These are phyloP conservation scores for Oppia nitens DNA, from an alignment of 1,140 invertebrate species.

Conservation along the genomic window DNA sequence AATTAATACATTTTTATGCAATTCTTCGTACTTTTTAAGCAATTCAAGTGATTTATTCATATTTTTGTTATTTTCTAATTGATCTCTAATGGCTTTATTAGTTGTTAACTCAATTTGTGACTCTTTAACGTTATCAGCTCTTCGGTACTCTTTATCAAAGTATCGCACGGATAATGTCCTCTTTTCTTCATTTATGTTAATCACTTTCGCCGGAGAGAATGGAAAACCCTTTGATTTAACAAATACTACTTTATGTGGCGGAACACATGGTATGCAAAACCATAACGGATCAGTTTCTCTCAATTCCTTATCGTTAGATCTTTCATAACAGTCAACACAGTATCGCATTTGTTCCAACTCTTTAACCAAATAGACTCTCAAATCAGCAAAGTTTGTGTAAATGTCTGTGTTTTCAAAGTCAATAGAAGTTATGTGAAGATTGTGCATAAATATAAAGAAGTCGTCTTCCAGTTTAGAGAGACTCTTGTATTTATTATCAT, in stretches of 20 bases:
- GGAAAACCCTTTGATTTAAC: constrained; percentile 65
- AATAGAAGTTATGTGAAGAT: constrained; percentile 42
- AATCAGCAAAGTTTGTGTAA: constrained; percentile 34
- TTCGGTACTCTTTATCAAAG: not conserved
- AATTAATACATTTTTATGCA: too few species aligned
- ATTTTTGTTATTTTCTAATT: not conserved
- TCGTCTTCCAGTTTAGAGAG: constrained; percentile 21
- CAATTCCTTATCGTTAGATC: constrained; percentile 35
- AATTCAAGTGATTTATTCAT: not conserved
- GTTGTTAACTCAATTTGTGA: not conserved
- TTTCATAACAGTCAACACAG: constrained; percentile 51
- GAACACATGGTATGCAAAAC: constrained; percentile 63
- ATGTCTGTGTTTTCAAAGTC: constrained; percentile 44
- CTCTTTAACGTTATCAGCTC: not conserved
- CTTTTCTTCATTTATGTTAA: constrained; percentile 38
- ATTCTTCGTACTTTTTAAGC: not conserved
- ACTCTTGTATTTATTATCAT: not conserved
- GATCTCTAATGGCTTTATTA: not conserved
- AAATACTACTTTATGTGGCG: constrained; percentile 61
- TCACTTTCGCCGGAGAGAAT: constrained; percentile 71
- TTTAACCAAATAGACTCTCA: constrained; percentile 45
- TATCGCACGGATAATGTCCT: not conserved
- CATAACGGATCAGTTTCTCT: constrained; percentile 45
- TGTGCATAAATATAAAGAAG: constrained; percentile 46
- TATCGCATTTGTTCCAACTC: constrained; percentile 47